Evolutionary conservation across 1,140 invertebrate genomes (phyloP).

Genomic region (Wiebesia pumilae): DNA sequence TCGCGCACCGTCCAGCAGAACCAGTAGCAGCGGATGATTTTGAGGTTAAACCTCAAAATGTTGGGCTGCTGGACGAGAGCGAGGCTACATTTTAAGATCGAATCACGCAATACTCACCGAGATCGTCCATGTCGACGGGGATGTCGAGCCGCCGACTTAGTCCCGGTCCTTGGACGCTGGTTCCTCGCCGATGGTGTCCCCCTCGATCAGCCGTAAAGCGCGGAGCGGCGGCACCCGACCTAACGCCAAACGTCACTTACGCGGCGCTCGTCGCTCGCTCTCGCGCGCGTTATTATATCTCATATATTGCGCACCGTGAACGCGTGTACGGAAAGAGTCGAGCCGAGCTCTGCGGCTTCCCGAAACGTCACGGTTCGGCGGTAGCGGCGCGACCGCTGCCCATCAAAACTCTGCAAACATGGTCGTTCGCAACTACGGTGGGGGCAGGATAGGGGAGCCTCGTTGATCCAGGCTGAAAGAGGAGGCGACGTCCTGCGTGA

Average conservation of each 20-base stretch:
- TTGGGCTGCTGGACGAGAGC: not conserved
- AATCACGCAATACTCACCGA: slow-evolving; percentile 28
- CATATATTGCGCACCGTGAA: not conserved
- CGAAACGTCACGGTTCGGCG: slow-evolving; percentile 35
- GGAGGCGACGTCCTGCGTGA: not conserved
- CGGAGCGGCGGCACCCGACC: no score
- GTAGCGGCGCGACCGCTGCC: slow-evolving; percentile 17
- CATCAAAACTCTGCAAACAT: slow-evolving; percentile 28
- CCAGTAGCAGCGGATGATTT: not conserved
- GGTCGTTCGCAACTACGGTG: slow-evolving; percentile 12
- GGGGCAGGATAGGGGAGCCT: not conserved
- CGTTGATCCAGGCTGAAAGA: not conserved
- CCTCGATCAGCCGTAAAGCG: not conserved
- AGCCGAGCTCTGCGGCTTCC: not conserved
- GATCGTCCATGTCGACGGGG: slow-evolving; percentile 46
- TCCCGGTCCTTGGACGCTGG: no score
- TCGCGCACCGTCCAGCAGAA: not conserved
- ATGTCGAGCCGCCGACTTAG: not conserved
- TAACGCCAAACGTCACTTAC: not conserved
- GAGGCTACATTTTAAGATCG: not conserved
- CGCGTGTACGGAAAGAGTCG: not conserved
- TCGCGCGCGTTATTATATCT: not conserved
- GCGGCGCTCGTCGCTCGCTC: not conserved
- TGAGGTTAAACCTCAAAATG: slow-evolving; percentile 49
- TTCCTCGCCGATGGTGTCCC: not conserved